Percentiles rank a stretch among this genome's conserved stretches.
Evolutionary conservation across 2,113 vertebrate genomes (phyloP).

Genomic region (Proteles cristata): DNA sequence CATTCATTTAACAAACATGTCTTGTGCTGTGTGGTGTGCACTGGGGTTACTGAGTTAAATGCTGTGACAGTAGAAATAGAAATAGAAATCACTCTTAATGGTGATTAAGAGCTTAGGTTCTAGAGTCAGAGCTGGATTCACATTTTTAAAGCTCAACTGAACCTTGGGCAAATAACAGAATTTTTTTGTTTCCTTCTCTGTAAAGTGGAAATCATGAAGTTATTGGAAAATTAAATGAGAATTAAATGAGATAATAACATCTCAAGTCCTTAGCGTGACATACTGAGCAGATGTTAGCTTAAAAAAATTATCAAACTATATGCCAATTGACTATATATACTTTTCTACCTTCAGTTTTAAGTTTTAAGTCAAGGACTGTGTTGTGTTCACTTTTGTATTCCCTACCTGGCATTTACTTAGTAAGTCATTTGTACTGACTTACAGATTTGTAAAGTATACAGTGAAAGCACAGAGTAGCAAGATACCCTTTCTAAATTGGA

Average conservation of each 20-base stretch:
- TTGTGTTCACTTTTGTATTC: constrained; percentile 43
- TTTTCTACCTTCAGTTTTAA: background rate
- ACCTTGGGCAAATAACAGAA: background rate
- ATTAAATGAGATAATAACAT: constrained; percentile 4
- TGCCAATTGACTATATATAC: background rate
- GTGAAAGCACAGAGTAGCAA: background rate
- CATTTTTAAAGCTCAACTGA: background rate
- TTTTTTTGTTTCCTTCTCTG: background rate
- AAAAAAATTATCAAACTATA: background rate
- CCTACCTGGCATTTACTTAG: background rate
- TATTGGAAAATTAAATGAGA: constrained; percentile 9
- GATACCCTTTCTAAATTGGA: background rate
- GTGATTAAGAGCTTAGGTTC: constrained; percentile 32
- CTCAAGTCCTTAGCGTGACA: background rate
- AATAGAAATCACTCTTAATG: background rate
- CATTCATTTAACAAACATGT: background rate
- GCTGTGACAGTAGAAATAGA: background rate
- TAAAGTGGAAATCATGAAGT: background rate
- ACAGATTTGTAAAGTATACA: background rate
- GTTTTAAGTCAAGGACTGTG: background rate
- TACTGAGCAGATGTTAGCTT: background rate
- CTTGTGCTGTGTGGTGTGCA: background rate
- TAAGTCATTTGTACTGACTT: constrained; percentile 48
- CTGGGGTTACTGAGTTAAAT: background rate
- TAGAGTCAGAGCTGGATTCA: constrained; percentile 8